Conservation (phyloP, 2,113 vertebrate genomes). For the Anas platyrhynchos region DNA sequence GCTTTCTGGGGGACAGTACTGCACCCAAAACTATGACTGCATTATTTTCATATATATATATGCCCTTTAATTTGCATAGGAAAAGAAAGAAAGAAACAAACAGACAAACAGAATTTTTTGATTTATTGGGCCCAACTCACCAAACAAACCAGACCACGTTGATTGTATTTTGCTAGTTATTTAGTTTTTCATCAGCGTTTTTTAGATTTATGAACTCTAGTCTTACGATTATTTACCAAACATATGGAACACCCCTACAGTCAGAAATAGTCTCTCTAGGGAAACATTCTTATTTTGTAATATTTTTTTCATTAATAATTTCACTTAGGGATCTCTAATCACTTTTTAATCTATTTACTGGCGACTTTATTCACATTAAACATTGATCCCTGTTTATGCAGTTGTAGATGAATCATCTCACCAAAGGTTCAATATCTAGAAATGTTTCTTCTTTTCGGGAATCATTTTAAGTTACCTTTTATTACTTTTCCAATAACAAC, state of each 20-base stretch:
- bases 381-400: neutral
- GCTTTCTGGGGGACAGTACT: neutral
- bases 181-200: neutral
- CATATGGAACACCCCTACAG: neutral
- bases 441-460: neutral
- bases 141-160: neutral
- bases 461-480: neutral
- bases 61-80: neutral
- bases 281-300: neutral
- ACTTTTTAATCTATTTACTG: neutral
- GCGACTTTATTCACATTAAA: neutral
- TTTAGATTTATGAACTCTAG: neutral
- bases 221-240: neutral
- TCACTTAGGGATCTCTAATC: neutral
- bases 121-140: neutral
- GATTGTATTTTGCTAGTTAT: neutral
- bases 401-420: neutral
- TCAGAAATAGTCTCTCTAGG: neutral
- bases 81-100: no score
- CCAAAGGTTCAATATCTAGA: neutral
- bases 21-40: rapidly evolving
- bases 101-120: neutral
- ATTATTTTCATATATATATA: neutral
- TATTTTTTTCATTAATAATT: neutral
- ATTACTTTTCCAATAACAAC: neutral